Conservation (phyloP, 2,888 invertebrate species). For the Seira sanloemensis region DNA sequence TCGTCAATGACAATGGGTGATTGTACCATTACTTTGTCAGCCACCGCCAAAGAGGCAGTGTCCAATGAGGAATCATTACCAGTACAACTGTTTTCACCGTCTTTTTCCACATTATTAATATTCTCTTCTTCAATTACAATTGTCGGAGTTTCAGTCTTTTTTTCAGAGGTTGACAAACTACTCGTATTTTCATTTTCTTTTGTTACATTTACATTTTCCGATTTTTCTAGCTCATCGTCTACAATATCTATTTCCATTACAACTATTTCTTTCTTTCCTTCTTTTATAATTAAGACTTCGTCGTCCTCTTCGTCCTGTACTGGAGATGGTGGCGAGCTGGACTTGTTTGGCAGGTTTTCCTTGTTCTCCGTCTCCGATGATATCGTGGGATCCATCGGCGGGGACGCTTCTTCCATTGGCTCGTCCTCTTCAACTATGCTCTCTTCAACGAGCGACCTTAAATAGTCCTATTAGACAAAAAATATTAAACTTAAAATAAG, state of each 20-base stretch:
- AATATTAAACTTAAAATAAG: neutral
- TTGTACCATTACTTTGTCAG: constrained; percentile 13
- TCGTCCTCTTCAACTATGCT: constrained; percentile 76
- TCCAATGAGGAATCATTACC: constrained; percentile 41
- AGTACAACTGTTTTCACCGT: constrained; percentile 43
- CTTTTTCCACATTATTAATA: constrained; percentile 45
- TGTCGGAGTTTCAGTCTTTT: constrained; percentile 44
- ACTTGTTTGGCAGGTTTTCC: constrained; percentile 47
- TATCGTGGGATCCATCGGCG: constrained; percentile 71
- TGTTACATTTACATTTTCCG: constrained; percentile 47
- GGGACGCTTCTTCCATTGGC: constrained; percentile 75
- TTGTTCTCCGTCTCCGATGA: neutral
- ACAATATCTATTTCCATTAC: constrained; percentile 83
- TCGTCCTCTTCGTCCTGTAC: constrained; percentile 67
- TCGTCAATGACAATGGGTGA: constrained; percentile 71
- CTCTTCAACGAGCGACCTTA: constrained; percentile 73
- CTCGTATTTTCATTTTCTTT: constrained; percentile 34
- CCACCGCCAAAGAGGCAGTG: neutral
- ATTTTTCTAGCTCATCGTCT: constrained; percentile 78
- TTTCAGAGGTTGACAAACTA: constrained; percentile 29
- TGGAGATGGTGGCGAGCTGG: neutral
- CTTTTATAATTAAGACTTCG: constrained; percentile 72
- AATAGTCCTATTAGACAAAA: constrained; percentile 59
- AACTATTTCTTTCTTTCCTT: constrained; percentile 72
- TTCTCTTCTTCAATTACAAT: constrained; percentile 53